A percentile compares a stretch with the other conserved stretches of the same genome.
phyloP scores from a whole-genome alignment of 1,140 invertebrate species.

The Apis dorsata region DNA sequence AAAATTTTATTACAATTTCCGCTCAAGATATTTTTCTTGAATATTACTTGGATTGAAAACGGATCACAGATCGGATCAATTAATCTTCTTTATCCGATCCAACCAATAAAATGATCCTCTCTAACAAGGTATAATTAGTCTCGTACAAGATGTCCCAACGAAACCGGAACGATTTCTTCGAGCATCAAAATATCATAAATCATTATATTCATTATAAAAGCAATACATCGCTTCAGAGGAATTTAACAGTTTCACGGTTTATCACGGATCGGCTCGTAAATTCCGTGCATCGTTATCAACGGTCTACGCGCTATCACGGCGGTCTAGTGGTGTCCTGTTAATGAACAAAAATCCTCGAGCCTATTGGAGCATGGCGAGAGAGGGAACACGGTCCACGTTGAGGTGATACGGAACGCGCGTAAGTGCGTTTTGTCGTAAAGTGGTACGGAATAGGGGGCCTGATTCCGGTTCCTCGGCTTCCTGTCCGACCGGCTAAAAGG shows the following conservation, averaged over 20 bases:
- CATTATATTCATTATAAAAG: neutral
- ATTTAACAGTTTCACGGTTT: slow-evolving; percentile 32
- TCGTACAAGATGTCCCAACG: too few relatives aligned
- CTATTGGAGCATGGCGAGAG: slow-evolving; percentile 62
- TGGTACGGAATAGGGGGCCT: neutral
- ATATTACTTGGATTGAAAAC: too few relatives aligned
- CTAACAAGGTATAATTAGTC: too few relatives aligned
- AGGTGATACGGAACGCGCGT: slow-evolving; percentile 13
- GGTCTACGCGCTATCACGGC: neutral
- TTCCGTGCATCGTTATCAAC: slow-evolving; percentile 49
- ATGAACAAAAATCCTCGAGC: slow-evolving; percentile 62
- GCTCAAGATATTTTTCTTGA: too few relatives aligned
- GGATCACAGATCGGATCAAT: too few relatives aligned
- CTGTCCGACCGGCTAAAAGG: slow-evolving; percentile 51
- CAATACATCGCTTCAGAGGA: neutral
- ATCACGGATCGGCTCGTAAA: slow-evolving; percentile 49
- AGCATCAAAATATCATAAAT: neutral
- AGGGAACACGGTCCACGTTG: slow-evolving; percentile 42
- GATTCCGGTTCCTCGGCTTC: slow-evolving; percentile 50
- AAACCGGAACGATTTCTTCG: neutral
- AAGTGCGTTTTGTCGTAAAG: slow-evolving; percentile 35
- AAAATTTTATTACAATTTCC: too few relatives aligned
- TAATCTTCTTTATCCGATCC: neutral
- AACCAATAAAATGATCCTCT: too few relatives aligned
- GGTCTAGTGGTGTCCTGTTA: slow-evolving; percentile 48